A percentile compares a stretch with the other conserved stretches of the same genome.
Evolutionary conservation across 2,888 invertebrate genomes (phyloP).

Genomic region (Tipula unca): DNA sequence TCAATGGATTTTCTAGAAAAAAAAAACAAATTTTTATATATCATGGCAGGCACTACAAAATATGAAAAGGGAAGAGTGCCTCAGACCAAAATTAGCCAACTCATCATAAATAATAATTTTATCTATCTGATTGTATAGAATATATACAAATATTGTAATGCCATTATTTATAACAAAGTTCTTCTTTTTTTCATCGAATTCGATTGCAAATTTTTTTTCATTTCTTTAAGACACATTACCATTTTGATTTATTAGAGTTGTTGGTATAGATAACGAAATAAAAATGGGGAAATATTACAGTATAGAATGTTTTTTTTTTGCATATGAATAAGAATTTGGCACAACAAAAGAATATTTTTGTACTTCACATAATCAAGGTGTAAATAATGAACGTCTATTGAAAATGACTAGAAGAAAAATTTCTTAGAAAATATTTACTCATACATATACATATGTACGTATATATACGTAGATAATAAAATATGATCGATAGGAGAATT

Average conservation of each 20-base stretch:
- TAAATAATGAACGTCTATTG: background rate
- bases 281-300: background rate
- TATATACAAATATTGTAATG: background rate
- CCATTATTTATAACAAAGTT: background rate
- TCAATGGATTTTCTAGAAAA: background rate
- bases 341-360: background rate
- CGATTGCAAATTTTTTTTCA: background rate
- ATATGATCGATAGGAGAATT: background rate
- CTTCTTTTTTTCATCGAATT: background rate
- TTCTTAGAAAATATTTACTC: background rate
- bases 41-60: background rate
- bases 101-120: constrained; percentile 8
- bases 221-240: background rate
- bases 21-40: too few relatives aligned
- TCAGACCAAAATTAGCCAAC: background rate
- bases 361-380: background rate
- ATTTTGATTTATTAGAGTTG: background rate
- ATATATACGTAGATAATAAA: too few relatives aligned
- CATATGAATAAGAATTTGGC: background rate
- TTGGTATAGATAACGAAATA: background rate
- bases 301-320: background rate
- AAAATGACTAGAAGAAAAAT: background rate
- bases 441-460: too few relatives aligned
- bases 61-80: background rate
- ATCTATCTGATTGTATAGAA: background rate